Conservation (phyloP, 1,140 invertebrate genomes). For the Pseudomyrmex sp. region DNA sequence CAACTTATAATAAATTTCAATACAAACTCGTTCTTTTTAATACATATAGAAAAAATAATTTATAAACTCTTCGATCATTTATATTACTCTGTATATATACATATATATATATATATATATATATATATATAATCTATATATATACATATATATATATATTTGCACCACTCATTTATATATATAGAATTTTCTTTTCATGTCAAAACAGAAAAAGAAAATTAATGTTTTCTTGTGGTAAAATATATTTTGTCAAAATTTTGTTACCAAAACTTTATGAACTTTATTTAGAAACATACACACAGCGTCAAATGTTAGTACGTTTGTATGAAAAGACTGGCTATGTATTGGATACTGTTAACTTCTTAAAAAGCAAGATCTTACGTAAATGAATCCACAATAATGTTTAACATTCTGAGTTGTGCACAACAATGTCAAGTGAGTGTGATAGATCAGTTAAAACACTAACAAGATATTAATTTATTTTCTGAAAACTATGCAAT, state of each 20-base stretch:
- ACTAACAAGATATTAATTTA: slow-evolving; percentile 76
- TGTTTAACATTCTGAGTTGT: slow-evolving; percentile 43
- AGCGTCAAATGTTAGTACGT: slow-evolving; percentile 43
- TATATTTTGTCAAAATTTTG: slow-evolving; percentile 53
- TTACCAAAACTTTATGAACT: slow-evolving; percentile 52
- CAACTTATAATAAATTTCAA: no score
- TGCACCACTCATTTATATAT: no score
- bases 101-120: slow-evolving; percentile 2
- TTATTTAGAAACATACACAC: slow-evolving; percentile 72
- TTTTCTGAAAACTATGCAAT: slow-evolving; percentile 78
- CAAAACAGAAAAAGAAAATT: slow-evolving; percentile 26
- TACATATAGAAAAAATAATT: background rate
- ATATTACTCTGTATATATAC: slow-evolving; percentile 12
- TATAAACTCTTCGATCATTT: slow-evolving; percentile 11
- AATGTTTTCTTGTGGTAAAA: slow-evolving; percentile 37
- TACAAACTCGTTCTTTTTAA: no score
- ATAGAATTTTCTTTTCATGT: background rate
- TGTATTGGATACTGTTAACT: slow-evolving; percentile 13
- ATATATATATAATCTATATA: background rate
- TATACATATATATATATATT: slow-evolving; percentile 4
- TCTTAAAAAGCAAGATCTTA: slow-evolving; percentile 50
- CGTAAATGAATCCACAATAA: slow-evolving; percentile 53
- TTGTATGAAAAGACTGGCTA: slow-evolving; percentile 44
- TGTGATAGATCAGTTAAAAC: slow-evolving; percentile 74
- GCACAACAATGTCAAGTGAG: slow-evolving; percentile 74